These are phyloP conservation scores for Ferdinandea cuprea DNA, from an alignment of 2,888 invertebrate genomes.

Conservation along the genomic window DNA sequence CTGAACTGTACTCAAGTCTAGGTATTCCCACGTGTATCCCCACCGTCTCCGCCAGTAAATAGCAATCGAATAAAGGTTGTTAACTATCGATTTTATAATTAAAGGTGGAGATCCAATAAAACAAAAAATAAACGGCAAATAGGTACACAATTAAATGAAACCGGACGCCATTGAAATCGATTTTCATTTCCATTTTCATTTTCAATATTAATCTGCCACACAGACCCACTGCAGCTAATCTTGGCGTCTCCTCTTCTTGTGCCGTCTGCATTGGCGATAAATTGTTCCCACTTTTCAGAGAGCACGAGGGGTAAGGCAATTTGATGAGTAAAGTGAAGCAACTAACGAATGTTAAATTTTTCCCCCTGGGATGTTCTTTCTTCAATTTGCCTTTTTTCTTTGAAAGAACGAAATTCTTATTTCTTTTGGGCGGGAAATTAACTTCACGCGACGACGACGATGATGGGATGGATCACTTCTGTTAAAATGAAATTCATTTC, in stretches of 20 bases:
- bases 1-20: conserved; percentile 23
- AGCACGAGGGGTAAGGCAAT: background rate
- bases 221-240: conserved; percentile 20
- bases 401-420: background rate
- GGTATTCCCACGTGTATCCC: conserved; percentile 34
- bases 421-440: conserved; percentile 24
- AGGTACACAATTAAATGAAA: background rate
- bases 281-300: background rate
- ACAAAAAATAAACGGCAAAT: background rate
- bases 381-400: background rate
- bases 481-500: conserved; percentile 33
- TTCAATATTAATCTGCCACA: conserved; percentile 16
- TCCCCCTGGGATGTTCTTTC: conserved; percentile 4
- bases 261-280: conserved; percentile 25
- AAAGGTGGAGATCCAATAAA: conserved; percentile 33
- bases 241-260: background rate
- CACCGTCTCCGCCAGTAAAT: background rate
- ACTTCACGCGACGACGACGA: conserved; percentile 13
- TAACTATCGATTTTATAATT: conserved; percentile 54
- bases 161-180: conserved; percentile 37
- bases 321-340: background rate
- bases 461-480: background rate
- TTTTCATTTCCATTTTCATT: conserved; percentile 41
- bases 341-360: conserved; percentile 3
- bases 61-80: conserved; percentile 25